Evolutionary conservation across 2,888 invertebrate genomes (phyloP).

Genomic region (Mythimna albipuncta): DNA sequence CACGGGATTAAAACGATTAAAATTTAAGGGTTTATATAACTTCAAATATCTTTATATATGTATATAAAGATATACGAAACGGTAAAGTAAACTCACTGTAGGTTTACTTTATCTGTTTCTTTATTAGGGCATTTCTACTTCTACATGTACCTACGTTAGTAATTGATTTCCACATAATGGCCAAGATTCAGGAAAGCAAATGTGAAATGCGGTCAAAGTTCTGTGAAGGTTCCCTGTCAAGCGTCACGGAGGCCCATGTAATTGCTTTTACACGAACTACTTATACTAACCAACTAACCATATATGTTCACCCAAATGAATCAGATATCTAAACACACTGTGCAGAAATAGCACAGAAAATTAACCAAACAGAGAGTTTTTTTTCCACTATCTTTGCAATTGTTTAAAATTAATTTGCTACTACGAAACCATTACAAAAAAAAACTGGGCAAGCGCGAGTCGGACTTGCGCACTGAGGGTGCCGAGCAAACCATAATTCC

Average conservation of each 20-base stretch:
- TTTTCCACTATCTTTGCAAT: background rate
- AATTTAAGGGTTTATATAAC: no score
- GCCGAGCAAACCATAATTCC: no score
- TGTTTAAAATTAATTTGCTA: background rate
- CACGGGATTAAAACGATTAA: no score
- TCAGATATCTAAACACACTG: conserved; percentile 9
- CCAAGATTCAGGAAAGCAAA: background rate
- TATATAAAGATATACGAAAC: no score
- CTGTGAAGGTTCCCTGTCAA: conserved; percentile 5
- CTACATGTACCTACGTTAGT: background rate
- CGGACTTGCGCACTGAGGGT: no score
- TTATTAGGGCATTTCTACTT: no score
- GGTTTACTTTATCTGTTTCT: no score
- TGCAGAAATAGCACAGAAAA: conserved; percentile 19
- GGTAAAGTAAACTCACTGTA: no score
- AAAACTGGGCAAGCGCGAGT: no score
- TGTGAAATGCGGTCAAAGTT: conserved; percentile 28
- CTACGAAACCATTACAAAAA: no score
- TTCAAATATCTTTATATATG: no score
- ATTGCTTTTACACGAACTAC: conserved; percentile 32
- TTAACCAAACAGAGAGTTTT: background rate
- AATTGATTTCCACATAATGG: background rate
- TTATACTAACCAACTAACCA: background rate
- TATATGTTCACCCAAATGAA: conserved; percentile 18
- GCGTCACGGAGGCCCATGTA: conserved; percentile 14